Evolutionary conservation across 2,888 invertebrate genomes (phyloP), one percentile per base, ranked within the genome.

Genomic region (Epirrita christyi): DNA sequence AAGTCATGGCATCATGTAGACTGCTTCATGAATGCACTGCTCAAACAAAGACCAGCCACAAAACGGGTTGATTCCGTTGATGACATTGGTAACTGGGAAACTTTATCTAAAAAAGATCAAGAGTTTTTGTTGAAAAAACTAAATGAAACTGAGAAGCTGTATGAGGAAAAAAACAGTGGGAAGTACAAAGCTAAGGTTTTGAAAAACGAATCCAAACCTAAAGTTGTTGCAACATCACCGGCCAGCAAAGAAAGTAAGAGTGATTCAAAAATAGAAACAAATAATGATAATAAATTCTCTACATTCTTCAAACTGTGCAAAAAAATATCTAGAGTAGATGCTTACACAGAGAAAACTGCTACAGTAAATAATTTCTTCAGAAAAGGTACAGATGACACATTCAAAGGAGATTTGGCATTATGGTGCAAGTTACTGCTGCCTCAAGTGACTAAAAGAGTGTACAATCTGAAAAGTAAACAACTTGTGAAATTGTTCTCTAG

Each of bases 381-480:
- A 1, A 93, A 93, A 72, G 94, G 94, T 0, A 83, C 85, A 11
- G 92, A 93, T 74, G 94, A 89, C 36, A 89, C 93, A 8, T 98
- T 97, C 77, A 93, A 95, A 74, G 96, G 98, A 1, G 95, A 98
- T 81, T 80, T 96, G 28, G 90, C 94, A 42, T 86, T 97, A 41
- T 96, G 98, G 96, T 94, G 97, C 78, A 95, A 96, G 72, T 85
- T 98, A 65, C 85, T 98, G 15, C 86, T 98, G 48, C 98, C 98
- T 0, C 96, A 95, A 44, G 95, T 95, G 27, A 93, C 95, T 10
- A 97, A 97, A 81, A 92, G 97, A 60, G 94, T 98, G 32, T 99
- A 98, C 80, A 98, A 98, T 89, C 88, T 99, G 46, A 97, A 98
- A 89, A 97, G 96, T 78, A 98, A 98, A 81, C 98, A 98, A 76